Conservation (phyloP, 1,140 invertebrate genomes). For the Diachasmimorpha longicaudata region DNA sequence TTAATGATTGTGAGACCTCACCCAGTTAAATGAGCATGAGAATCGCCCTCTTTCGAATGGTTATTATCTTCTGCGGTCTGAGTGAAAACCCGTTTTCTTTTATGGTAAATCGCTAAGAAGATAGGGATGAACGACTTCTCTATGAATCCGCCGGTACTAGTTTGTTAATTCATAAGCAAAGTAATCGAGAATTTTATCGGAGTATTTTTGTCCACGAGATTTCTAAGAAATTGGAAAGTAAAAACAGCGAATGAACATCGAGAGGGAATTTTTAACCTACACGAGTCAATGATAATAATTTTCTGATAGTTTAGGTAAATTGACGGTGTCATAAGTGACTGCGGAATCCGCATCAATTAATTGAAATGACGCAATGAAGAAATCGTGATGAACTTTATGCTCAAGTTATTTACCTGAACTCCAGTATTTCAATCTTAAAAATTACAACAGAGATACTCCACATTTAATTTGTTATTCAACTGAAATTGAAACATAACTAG, state of each 20-base stretch:
- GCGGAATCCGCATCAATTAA: no score
- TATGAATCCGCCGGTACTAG: background rate
- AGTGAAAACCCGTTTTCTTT: background rate
- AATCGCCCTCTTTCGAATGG: background rate
- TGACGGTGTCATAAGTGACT: no score
- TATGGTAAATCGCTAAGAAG: background rate
- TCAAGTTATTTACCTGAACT: no score
- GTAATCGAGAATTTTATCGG: background rate
- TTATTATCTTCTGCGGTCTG: background rate
- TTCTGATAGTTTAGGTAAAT: no score
- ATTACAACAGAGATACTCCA: background rate
- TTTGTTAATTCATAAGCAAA: background rate
- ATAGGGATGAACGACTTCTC: background rate
- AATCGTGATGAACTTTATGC: no score
- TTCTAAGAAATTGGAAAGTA: no score
- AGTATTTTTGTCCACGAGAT: no score
- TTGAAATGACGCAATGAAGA: no score
- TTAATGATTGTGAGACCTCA: background rate
- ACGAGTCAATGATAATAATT: no score
- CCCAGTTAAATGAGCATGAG: background rate
- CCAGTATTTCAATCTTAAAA: background rate
- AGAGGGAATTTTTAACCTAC: no score
- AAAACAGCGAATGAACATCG: no score
- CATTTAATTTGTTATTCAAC: background rate
- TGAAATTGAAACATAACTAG: background rate